Evolutionary conservation across 30 jellyfish, hydroid and myxozoan genomes (phyloP).

Genomic region (Chrysaora quinquecirrha): DNA sequence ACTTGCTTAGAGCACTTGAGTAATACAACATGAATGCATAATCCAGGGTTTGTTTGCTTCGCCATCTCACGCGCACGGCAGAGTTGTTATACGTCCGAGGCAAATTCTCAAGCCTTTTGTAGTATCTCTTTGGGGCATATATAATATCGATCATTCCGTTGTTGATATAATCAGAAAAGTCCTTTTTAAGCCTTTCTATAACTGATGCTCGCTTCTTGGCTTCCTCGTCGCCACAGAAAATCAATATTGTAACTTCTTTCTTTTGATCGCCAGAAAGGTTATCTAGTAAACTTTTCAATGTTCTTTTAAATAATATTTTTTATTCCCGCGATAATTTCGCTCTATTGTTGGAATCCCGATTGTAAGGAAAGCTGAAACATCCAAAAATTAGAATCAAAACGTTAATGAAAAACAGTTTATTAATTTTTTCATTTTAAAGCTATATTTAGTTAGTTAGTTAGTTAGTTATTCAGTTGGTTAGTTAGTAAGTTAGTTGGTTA

Average conservation of each 20-base stretch:
- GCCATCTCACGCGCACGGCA: constrained; percentile 65
- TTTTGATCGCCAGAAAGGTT: constrained; percentile 29
- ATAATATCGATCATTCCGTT: constrained; percentile 58
- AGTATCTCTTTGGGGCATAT: constrained; percentile 58
- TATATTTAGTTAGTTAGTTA: no score
- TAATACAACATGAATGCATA: constrained; percentile 68
- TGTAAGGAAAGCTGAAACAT: constrained; percentile 37
- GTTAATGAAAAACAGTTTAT: no score
- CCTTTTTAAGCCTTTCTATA: constrained; percentile 3
- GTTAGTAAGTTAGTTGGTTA: no score
- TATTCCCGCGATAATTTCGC: constrained; percentile 26
- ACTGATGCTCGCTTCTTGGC: constrained; percentile 27
- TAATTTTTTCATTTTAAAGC: no score
- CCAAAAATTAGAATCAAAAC: no score
- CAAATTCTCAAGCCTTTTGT: constrained; percentile 26
- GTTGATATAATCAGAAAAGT: constrained; percentile 18
- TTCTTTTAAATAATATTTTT: constrained; percentile 25
- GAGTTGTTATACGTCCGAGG: constrained; percentile 49
- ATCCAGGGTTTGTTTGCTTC: constrained; percentile 73
- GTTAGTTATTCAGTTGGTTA: no score
- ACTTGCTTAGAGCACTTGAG: constrained; percentile 22
- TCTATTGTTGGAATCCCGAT: constrained; percentile 79
- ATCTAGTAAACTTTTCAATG: constrained; percentile 22
- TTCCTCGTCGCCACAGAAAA: constrained; percentile 62
- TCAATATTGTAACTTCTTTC: constrained; percentile 20